Conservation (phyloP, 2,888 invertebrate species). For the Thalpophila matura region DNA sequence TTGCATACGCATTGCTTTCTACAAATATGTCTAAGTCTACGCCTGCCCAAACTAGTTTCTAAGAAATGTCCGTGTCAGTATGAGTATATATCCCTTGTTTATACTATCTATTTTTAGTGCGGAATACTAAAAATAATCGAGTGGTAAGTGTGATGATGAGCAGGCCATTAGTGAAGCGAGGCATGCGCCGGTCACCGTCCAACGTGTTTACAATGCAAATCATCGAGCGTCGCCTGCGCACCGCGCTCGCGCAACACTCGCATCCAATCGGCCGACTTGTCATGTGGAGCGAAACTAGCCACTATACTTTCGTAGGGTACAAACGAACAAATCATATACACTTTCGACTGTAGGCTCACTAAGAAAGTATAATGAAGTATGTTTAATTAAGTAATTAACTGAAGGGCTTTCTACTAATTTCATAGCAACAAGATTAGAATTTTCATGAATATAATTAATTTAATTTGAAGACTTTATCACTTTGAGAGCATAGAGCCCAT, state of each 20-base stretch:
- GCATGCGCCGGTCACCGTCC: slow-evolving; percentile 67
- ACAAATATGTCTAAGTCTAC: slow-evolving; percentile 10
- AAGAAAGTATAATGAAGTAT: slow-evolving; percentile 47
- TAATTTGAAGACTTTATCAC: not conserved
- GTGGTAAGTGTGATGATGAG: slow-evolving; percentile 62
- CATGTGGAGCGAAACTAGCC: slow-evolving; percentile 87
- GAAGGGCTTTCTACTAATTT: slow-evolving; percentile 52
- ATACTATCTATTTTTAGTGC: slow-evolving; percentile 48
- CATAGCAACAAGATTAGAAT: slow-evolving; percentile 1
- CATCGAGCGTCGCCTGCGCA: slow-evolving; percentile 66
- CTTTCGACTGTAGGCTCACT: slow-evolving; percentile 74
- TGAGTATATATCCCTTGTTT: slow-evolving; percentile 20
- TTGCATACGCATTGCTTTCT: slow-evolving; percentile 8
- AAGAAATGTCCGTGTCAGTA: slow-evolving; percentile 4
- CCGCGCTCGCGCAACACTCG: slow-evolving; percentile 60
- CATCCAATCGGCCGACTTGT: slow-evolving; percentile 81
- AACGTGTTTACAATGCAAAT: slow-evolving; percentile 81
- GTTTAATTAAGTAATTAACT: slow-evolving; percentile 40
- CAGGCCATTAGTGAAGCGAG: slow-evolving; percentile 70
- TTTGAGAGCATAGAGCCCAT: too few relatives aligned
- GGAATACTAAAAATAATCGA: slow-evolving; percentile 59
- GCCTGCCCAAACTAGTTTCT: slow-evolving; percentile 17
- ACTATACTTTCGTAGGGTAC: slow-evolving; percentile 85
- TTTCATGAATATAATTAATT: not conserved
- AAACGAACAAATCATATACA: slow-evolving; percentile 79